Conservation (phyloP, 2,888 invertebrate species). For the Matsumyia berberina region DNA sequence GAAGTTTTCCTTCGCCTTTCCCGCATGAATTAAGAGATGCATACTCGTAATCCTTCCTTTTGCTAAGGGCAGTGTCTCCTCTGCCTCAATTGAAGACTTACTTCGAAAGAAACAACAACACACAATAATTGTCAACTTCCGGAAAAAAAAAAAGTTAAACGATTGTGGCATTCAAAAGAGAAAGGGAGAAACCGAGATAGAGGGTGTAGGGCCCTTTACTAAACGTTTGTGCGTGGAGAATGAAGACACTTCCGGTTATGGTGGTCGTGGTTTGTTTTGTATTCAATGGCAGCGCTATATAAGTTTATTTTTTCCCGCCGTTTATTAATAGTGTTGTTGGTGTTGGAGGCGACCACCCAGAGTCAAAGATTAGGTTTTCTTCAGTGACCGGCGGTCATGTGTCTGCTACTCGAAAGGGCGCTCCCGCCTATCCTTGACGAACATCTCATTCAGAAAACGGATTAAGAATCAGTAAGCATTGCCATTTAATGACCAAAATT, state of each 20-base stretch:
- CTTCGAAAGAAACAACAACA: too few species aligned
- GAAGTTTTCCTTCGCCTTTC: constrained; percentile 22
- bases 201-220: constrained; percentile 35
- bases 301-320: neutral
- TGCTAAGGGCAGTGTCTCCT: too few species aligned
- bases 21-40: constrained; percentile 38
- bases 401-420: too few species aligned
- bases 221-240: constrained; percentile 40
- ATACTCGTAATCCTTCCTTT: constrained; percentile 48
- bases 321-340: neutral
- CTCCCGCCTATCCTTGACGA: too few species aligned
- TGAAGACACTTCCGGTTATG: constrained; percentile 55
- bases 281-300: neutral
- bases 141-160: constrained; percentile 74
- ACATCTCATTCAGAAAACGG: too few species aligned
- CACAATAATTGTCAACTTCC: constrained; percentile 75
- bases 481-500: too few species aligned
- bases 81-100: constrained; percentile 61
- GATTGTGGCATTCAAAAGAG: constrained; percentile 60
- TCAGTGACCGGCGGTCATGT: too few species aligned
- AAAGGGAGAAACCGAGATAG: constrained; percentile 36
- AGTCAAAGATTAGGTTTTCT: too few species aligned
- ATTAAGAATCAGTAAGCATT: too few species aligned
- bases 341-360: too few species aligned
- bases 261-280: neutral